A percentile compares a stretch with the other conserved stretches of the same genome.
phyloP scores from a whole-genome alignment of 2,797 vertebrate species.

The Pyrrhura leucotis region DNA sequence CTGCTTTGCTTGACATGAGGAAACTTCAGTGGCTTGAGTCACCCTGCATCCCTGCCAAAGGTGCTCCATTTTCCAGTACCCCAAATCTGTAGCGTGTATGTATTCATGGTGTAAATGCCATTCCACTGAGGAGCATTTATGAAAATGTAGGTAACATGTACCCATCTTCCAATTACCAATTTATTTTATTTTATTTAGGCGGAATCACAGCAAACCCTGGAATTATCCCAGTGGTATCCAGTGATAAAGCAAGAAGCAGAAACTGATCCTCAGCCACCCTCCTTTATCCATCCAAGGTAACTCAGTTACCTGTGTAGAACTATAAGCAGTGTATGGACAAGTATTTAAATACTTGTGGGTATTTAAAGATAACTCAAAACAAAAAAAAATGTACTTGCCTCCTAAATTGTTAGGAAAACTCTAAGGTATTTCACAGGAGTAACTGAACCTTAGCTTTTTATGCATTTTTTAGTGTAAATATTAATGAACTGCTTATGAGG shows the following conservation, averaged over 20 bases:
- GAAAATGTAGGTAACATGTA: neutral
- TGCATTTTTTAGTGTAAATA: neutral
- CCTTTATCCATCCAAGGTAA: slow-evolving; percentile 94
- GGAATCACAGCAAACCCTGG: slow-evolving; percentile 80
- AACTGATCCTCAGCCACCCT: slow-evolving; percentile 77
- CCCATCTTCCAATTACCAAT: neutral
- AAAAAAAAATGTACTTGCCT: neutral
- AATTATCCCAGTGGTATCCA: slow-evolving; percentile 88
- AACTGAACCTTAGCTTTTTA: neutral
- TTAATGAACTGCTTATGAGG: neutral
- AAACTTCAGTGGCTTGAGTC: neutral
- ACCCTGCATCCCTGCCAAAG: neutral
- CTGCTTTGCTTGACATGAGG: neutral
- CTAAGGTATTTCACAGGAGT: neutral
- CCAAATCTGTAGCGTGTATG: neutral
- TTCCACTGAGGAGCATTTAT: neutral
- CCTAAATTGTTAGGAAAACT: neutral
- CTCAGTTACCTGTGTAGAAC: neutral
- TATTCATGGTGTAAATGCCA: neutral
- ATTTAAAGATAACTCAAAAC: neutral
- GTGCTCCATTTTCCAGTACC: neutral
- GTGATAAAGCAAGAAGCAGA: slow-evolving; percentile 96
- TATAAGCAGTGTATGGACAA: neutral
- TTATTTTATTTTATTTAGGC: slow-evolving; percentile 57
- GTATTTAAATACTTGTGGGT: neutral